These are phyloP conservation scores for Drosophila mayaguana DNA, from an alignment of 2,888 invertebrate species.

Conservation along the genomic window DNA sequence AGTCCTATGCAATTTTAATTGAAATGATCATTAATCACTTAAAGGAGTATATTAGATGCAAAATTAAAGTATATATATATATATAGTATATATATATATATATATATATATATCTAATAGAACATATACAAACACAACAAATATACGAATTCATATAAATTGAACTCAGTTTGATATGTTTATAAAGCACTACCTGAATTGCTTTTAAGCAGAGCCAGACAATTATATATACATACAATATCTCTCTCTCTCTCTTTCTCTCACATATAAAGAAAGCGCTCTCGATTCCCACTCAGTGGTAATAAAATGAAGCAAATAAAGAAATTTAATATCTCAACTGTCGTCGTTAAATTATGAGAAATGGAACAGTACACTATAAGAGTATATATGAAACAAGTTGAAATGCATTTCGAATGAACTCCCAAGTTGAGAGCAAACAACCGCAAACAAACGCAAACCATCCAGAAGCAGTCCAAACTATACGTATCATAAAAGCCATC, in stretches of 20 bases:
- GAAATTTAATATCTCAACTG: constrained; percentile 43
- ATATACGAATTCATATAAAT: too few relatives aligned
- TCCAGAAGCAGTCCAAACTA: constrained; percentile 33
- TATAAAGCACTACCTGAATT: too few relatives aligned
- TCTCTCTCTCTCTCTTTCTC: too few relatives aligned
- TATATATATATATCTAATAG: too few relatives aligned
- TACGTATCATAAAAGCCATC: constrained; percentile 54
- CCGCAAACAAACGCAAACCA: constrained; percentile 46
- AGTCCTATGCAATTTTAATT: not conserved
- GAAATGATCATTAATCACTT: not conserved
- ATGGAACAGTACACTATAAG: constrained; percentile 8
- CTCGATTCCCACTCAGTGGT: constrained; percentile 1
- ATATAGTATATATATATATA: too few relatives aligned
- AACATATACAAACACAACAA: too few relatives aligned
- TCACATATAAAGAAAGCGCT: not conserved
- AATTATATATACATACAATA: not conserved
- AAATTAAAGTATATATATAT: not conserved
- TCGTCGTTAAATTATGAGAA: constrained; percentile 9
- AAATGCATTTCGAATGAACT: constrained; percentile 70
- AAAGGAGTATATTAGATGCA: not conserved
- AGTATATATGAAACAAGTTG: constrained; percentile 4
- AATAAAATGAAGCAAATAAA: constrained; percentile 32
- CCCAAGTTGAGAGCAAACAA: constrained; percentile 51
- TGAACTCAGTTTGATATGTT: too few relatives aligned
- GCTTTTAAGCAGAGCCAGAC: not conserved